Base-by-base conservation (phyloP, 2,797 vertebrate genomes). In the Anguilla pacifica region DNA sequence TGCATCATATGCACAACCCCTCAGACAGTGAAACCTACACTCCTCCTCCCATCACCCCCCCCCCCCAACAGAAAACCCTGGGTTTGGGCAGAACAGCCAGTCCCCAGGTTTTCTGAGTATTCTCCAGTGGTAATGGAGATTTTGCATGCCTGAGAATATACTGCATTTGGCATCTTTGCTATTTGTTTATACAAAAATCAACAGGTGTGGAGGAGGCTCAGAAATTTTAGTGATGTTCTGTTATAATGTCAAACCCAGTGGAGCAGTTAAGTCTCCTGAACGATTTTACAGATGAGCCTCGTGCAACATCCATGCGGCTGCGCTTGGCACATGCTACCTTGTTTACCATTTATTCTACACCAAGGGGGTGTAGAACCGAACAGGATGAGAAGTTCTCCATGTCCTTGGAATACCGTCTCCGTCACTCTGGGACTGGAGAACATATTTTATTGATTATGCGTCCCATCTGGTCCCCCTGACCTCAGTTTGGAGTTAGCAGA, bases 401-500 rank as follows among this genome's bases (percentile, higher is more conserved):
- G 79, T 82, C 79, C 79, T 82, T 51, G 46, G 79, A 43, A 49
- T n/a, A 82, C 79, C 25, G 22, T 82, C 22, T 51, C 43, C n/a
- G 9, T 82, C 79, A 51, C 39, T 46, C 74, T 79, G 74, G 35
- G 74, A 46, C 74, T 51, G 22, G 43, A n/a, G 79, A 82, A 46
- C 79, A 82, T 82, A 51, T 82, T 82, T 82, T 51, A 25, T 35
- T 1, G 43, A 51, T 82, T 43, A 82, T 82, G 46, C 46, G 3
- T 82, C 46, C 79, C 79, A 51, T 82, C 79, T 82, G 79, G 43
- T 82, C 22, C 46, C 0, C 79, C 22, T 51, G 79, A 82, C 79
- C 43, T 51, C 79, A 19, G 79, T 46, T 6, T 82, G 43, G 43
- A n/a, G 79, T 51, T 7, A n/a, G 9, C 43, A 79, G 39, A 79